A percentile compares a stretch with the other conserved stretches of the same genome.
Evolutionary conservation across 2,113 vertebrate species (phyloP).

Genomic region (Oreotragus oreotragus): DNA sequence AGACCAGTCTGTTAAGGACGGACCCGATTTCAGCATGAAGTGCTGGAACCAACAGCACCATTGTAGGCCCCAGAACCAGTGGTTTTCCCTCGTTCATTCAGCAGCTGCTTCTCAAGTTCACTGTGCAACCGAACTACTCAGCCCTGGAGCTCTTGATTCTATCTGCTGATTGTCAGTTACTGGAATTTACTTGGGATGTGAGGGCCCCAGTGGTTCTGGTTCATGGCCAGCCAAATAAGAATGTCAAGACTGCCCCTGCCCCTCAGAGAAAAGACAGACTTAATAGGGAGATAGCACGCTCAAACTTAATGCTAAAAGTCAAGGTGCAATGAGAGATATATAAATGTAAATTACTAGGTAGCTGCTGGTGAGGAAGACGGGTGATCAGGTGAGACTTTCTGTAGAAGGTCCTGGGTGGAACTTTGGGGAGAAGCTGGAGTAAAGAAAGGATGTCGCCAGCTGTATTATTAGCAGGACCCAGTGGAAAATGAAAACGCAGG

Average conservation of each 20-base stretch:
- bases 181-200: neutral
- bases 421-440: neutral
- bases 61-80: neutral
- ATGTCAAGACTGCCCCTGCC: neutral
- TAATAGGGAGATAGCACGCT: neutral
- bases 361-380: neutral
- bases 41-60: neutral
- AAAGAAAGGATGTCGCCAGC: neutral
- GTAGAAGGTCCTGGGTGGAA: neutral
- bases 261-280: slow-evolving; percentile 7
- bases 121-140: neutral
- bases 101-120: neutral
- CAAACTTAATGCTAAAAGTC: neutral
- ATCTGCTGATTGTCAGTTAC: neutral
- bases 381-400: neutral
- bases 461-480: neutral
- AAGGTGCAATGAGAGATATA: neutral
- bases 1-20: neutral
- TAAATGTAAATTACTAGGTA: neutral
- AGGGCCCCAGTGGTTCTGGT: neutral
- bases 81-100: neutral
- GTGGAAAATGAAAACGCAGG: neutral
- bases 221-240: neutral
- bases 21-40: neutral
- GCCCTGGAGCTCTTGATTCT: neutral